Base-by-base conservation (phyloP, 2,888 invertebrate genomes). In the Heliconius ethilla region DNA sequence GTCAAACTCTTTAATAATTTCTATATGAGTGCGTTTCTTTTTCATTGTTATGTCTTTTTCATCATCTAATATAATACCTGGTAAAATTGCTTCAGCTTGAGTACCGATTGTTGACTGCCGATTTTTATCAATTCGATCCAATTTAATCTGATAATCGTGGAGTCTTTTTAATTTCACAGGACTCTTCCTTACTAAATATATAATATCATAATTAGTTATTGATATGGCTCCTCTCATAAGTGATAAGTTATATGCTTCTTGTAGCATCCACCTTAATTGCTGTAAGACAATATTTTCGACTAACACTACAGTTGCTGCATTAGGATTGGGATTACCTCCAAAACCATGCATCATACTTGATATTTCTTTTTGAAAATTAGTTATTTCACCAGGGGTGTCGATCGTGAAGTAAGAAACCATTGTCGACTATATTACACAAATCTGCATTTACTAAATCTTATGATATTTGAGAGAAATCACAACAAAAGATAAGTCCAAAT, bases 281-380 rank as follows among this genome's bases (percentile, higher is more conserved):
- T 97, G 97, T 75, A 97, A 95, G 0, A 98, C 96, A 77, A 98
- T 96, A 81, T 96, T 96, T 91, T 99, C 98, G 0, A 99, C 96
- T 72, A 98, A 91, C 77, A 96, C 95, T 0, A 98, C 98, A 1
- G 98, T 97, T 69, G 97, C 97, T 0, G 96, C 95, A 66, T 97
- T 95, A 0, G 98, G 98, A 80, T 96, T 96, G 29, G 97, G 96
- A 85, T 97, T 97, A 87, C 99, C 99, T 0, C 99, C 99, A 87
- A 98, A 98, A n/a, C 98, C 98, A 84, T 98, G 97, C 98, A 98
- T 97, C 96, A 98, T 98, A 84, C 96, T 95, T 0, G 97, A 96
- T 83, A 98, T 97, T 92, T 98, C 97, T 90, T 95, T 94, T 86
- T 95, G 95, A 84, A 95, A 96, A 77, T 95, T 94, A 0, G 89